Evolutionary conservation across 2,797 vertebrate species (phyloP).

Genomic region (Pteronotus mesoamericanus): DNA sequence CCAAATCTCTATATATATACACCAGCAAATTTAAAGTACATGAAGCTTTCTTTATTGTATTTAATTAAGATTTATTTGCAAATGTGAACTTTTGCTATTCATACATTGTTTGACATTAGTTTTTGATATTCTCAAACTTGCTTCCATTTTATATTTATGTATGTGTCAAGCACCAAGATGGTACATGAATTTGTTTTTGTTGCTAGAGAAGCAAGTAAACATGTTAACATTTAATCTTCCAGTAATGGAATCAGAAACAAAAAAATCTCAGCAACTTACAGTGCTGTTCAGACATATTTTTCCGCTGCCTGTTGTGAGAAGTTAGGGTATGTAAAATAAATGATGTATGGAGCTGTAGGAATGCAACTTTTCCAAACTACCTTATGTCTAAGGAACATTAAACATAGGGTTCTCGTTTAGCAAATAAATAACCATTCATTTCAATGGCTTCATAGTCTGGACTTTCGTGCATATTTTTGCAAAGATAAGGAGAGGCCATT

Average conservation of each 20-base stretch:
- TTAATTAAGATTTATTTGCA: constrained; percentile 45
- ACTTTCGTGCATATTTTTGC: constrained; percentile 97
- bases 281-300: constrained; percentile 87
- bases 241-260: constrained; percentile 81
- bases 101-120: constrained; percentile 34
- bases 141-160: constrained; percentile 55
- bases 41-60: background rate
- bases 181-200: constrained; percentile 80
- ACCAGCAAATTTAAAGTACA: background rate
- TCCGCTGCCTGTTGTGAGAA: constrained; percentile 95
- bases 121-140: constrained; percentile 57
- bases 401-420: constrained; percentile 99
- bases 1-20: background rate
- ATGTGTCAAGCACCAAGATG: constrained; percentile 68
- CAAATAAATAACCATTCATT: constrained; percentile 99
- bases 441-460: constrained; percentile 94
- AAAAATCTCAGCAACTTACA: constrained; percentile 83
- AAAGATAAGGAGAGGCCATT: constrained; percentile 94
- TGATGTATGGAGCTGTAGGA: constrained; percentile 99
- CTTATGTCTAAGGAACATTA: constrained; percentile 99
- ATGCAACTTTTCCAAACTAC: constrained; percentile 96
- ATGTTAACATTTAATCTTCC: constrained; percentile 84
- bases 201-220: constrained; percentile 81
- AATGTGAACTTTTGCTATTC: constrained; percentile 54
- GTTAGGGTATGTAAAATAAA: constrained; percentile 99